phyloP scores from a whole-genome alignment of 2,113 vertebrate genomes.

The Hucho hucho region DNA sequence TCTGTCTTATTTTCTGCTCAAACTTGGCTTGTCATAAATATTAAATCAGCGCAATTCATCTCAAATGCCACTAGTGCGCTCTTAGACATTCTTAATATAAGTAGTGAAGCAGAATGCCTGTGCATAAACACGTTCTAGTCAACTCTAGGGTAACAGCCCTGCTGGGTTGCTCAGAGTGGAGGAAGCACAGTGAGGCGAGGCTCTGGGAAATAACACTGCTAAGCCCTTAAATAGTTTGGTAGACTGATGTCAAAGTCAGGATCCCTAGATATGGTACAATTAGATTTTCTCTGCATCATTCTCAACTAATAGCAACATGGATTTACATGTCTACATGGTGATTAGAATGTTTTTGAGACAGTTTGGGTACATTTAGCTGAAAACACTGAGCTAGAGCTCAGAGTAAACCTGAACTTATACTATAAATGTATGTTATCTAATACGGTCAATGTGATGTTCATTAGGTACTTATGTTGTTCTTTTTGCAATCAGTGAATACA shows the following conservation, averaged over 20 bases:
- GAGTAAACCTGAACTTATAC: no score
- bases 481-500: no score
- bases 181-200: not conserved
- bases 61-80: constrained; percentile 10
- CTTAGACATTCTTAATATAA: not conserved
- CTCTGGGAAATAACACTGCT: not conserved
- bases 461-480: no score
- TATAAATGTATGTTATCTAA: no score
- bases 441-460: no score
- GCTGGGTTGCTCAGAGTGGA: not conserved
- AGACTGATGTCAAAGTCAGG: not conserved
- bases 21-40: constrained; percentile 21
- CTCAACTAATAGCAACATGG: no score
- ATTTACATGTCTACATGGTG: no score
- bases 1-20: constrained; percentile 6
- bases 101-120: constrained; percentile 9
- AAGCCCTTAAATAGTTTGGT: not conserved
- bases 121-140: constrained; percentile 6
- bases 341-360: no score
- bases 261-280: not conserved
- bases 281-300: no score
- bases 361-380: no score
- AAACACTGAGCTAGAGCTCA: no score
- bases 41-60: constrained; percentile 29
- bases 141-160: not conserved